Evolutionary conservation across 2,113 vertebrate species (phyloP).

Genomic region (Rostratula benghalensis): DNA sequence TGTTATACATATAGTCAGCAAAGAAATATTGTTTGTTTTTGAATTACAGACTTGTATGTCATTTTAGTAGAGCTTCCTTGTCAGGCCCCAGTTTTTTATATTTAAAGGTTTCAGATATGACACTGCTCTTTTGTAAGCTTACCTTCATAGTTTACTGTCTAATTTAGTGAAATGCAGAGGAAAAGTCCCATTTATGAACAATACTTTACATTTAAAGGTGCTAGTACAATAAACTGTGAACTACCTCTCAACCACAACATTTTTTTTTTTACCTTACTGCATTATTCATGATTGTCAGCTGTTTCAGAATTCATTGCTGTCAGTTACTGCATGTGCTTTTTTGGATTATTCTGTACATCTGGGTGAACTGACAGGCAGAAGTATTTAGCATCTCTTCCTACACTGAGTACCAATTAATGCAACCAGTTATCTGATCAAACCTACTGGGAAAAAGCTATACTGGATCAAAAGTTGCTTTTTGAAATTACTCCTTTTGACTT

Average conservation of each 20-base stretch:
- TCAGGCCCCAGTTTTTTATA: neutral
- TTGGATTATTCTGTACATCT: constrained; percentile 38
- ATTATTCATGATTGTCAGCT: constrained; percentile 56
- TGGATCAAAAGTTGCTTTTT: constrained; percentile 22
- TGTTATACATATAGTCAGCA: neutral
- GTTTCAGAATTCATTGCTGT: constrained; percentile 42
- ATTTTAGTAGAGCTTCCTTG: neutral
- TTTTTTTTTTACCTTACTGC: neutral
- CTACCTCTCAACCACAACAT: neutral
- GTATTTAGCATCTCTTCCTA: constrained; percentile 56
- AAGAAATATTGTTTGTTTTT: neutral
- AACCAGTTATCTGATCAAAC: constrained; percentile 42
- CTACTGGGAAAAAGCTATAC: constrained; percentile 13
- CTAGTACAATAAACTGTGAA: constrained; percentile 34
- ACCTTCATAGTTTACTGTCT: neutral
- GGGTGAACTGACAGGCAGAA: constrained; percentile 47
- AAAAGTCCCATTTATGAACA: neutral
- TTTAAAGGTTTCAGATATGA: neutral
- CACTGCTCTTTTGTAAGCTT: neutral
- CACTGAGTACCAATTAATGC: constrained; percentile 35
- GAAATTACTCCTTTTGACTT: constrained; percentile 4
- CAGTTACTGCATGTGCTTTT: constrained; percentile 11
- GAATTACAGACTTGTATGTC: neutral
- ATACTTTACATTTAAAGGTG: neutral
- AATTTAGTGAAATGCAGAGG: neutral